Conservation (phyloP, 2,113 vertebrate genomes). For the Thalassarche chlororhynchos region DNA sequence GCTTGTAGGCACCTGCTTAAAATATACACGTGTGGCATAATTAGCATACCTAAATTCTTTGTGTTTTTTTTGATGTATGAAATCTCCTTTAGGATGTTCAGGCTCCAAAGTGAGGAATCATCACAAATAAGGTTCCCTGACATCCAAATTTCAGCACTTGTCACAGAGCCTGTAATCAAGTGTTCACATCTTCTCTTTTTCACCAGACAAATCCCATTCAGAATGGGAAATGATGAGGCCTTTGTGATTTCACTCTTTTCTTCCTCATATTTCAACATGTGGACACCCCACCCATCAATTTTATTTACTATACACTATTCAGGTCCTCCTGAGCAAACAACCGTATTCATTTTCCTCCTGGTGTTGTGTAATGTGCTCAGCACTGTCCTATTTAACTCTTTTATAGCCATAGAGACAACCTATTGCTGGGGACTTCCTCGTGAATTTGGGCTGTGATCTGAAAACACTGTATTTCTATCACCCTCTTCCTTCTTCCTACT, state of each 20-base stretch:
- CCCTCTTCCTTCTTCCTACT: not conserved
- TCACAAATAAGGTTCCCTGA: not conserved
- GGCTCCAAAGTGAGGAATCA: not conserved
- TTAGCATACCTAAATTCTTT: not conserved
- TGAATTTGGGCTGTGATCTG: not conserved
- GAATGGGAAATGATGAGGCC: not conserved
- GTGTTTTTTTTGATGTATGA: not conserved
- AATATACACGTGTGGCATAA: not conserved
- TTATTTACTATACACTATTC: not conserved
- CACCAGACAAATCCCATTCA: not conserved
- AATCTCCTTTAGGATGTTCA: not conserved
- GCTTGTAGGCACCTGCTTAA: not conserved
- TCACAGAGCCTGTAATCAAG: not conserved
- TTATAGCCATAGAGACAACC: not conserved
- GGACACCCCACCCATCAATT: not conserved
- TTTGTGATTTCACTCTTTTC: not conserved
- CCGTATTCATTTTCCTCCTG: not conserved
- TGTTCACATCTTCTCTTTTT: not conserved
- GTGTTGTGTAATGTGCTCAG: not conserved
- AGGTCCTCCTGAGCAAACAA: not conserved
- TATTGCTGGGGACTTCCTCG: not conserved
- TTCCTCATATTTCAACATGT: not conserved
- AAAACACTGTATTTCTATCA: not conserved
- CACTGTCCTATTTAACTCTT: not conserved
- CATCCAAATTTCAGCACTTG: not conserved